These are phyloP conservation scores for Hippocampus mohnikei DNA, from an alignment of 2,113 vertebrate species.

Conservation along the genomic window DNA sequence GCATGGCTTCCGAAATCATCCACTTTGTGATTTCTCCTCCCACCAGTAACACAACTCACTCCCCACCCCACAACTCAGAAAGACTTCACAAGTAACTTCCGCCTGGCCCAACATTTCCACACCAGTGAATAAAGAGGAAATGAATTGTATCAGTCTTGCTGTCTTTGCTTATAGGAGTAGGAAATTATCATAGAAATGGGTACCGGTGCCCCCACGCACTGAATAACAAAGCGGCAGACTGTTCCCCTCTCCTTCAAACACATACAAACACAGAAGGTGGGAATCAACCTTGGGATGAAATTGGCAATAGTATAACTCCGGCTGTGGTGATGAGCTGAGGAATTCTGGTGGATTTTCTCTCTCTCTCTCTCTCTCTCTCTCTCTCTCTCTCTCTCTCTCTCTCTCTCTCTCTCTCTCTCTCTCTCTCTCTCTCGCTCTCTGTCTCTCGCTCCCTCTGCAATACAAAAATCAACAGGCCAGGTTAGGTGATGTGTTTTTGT, in stretches of 20 bases:
- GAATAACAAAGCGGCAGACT: constrained; percentile 43
- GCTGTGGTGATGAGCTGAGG: constrained; percentile 33
- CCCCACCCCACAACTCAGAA: constrained; percentile 25
- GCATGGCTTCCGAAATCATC: constrained; percentile 28
- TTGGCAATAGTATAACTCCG: constrained; percentile 24
- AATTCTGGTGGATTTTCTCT: constrained; percentile 11
- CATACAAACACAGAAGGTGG: constrained; percentile 26
- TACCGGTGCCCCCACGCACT: constrained; percentile 52
- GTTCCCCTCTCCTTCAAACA: constrained; percentile 13
- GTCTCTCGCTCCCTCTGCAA: neutral
- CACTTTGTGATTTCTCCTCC: constrained; percentile 28
- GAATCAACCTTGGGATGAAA: constrained; percentile 46
- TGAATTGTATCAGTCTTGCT: constrained; percentile 67
- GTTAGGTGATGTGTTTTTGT: constrained; percentile 23
- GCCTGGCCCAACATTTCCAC: constrained; percentile 48
- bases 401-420: too few relatives aligned
- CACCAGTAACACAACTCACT: constrained; percentile 49
- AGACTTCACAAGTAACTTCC: constrained; percentile 53
- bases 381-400: too few relatives aligned
- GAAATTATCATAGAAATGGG: constrained; percentile 74
- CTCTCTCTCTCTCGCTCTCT: too few relatives aligned
- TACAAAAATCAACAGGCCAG: constrained; percentile 42
- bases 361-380: too few relatives aligned
- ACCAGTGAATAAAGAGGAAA: constrained; percentile 68
- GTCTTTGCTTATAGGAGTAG: constrained; percentile 57